These are phyloP conservation scores for Mormyrops attenuatus DNA, from an alignment of 2,797 vertebrate genomes.

Conservation along the genomic window DNA sequence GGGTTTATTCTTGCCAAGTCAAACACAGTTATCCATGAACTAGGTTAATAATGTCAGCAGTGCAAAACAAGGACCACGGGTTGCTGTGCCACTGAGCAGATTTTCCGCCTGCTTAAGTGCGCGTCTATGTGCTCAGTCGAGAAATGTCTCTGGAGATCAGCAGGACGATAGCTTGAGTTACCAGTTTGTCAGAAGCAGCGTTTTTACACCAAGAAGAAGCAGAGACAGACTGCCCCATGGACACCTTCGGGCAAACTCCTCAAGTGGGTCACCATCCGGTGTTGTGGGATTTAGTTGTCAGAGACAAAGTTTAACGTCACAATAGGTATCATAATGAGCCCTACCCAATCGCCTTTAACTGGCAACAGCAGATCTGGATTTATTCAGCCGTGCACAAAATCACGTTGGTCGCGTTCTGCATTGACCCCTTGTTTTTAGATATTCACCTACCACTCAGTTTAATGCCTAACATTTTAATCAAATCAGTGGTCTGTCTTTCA, in stretches of 20 bases:
- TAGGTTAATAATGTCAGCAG: background rate
- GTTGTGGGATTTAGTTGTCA: background rate
- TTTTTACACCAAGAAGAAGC: background rate
- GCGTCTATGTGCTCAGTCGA: background rate
- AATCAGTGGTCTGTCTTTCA: conserved; percentile 27
- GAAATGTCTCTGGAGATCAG: background rate
- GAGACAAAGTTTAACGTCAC: background rate
- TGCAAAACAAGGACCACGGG: background rate
- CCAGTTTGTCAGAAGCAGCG: background rate
- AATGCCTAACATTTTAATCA: conserved; percentile 24
- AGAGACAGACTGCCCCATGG: background rate
- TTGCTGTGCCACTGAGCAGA: background rate
- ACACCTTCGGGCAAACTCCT: background rate
- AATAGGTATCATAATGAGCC: background rate
- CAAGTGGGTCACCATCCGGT: background rate
- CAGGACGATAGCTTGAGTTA: background rate
- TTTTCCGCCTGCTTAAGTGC: background rate
- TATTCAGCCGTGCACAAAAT: background rate
- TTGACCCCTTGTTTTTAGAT: background rate
- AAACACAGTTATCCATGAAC: background rate
- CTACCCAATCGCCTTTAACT: background rate
- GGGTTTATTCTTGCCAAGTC: background rate
- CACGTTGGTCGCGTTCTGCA: background rate
- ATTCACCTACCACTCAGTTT: conserved; percentile 10
- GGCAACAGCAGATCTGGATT: background rate